phyloP scores from a whole-genome alignment of 2,797 vertebrate species.

The Phyllotis vaccarum region DNA sequence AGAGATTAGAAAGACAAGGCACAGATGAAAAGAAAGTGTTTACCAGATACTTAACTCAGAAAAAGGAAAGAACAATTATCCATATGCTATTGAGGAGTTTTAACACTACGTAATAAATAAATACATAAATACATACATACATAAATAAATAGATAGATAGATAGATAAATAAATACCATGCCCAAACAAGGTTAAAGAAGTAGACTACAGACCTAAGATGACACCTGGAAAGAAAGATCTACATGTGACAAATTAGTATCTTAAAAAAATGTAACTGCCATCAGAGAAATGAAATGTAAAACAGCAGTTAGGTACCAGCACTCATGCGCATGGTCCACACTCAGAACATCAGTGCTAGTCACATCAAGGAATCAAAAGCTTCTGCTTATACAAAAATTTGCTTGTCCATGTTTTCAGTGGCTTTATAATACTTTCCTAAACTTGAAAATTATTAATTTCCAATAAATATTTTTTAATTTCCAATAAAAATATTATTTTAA shows the following conservation, averaged over 20 bases:
- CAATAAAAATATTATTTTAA: too few species aligned
- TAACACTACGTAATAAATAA: not conserved
- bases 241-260: not conserved
- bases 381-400: not conserved
- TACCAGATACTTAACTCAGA: not conserved
- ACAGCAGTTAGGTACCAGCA: not conserved
- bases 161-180: not conserved
- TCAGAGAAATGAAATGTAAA: not conserved
- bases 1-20: not conserved
- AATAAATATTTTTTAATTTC: too few species aligned
- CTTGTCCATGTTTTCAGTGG: not conserved
- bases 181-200: not conserved
- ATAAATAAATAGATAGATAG: not conserved
- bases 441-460: not conserved
- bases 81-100: not conserved
- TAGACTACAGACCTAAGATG: not conserved
- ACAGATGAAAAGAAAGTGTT: not conserved
- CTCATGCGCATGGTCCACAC: not conserved
- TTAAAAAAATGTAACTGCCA: not conserved
- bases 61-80: not conserved
- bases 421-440: not conserved
- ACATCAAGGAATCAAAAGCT: not conserved
- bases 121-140: not conserved
- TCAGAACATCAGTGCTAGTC: too few species aligned
- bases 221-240: not conserved